Conservation (phyloP, 2,888 invertebrate genomes). For the Rhamphomyia laevipes region DNA sequence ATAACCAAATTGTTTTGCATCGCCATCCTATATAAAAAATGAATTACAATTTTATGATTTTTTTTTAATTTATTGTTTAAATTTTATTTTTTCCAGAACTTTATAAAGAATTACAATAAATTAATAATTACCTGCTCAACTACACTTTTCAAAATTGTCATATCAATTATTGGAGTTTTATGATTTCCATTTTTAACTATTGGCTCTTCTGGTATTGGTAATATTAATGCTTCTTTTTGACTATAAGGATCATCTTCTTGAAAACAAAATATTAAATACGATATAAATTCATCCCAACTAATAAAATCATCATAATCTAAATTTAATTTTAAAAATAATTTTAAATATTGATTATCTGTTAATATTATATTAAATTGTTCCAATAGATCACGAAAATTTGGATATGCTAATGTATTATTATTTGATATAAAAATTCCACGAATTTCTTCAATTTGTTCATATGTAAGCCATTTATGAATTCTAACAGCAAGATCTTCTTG, state of each 20-base stretch:
- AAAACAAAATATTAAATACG: slow-evolving; percentile 62
- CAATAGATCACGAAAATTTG: not conserved
- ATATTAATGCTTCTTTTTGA: slow-evolving; percentile 48
- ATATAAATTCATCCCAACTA: slow-evolving; percentile 65
- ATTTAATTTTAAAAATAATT: not conserved
- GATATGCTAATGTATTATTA: not conserved
- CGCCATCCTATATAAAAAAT: too few relatives aligned
- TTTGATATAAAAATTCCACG: not conserved
- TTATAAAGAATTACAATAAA: too few relatives aligned
- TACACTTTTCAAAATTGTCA: not conserved
- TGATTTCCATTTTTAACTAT: slow-evolving; percentile 52
- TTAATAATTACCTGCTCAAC: too few relatives aligned
- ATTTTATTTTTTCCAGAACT: too few relatives aligned
- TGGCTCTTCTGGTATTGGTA: slow-evolving; percentile 50
- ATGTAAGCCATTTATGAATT: not conserved
- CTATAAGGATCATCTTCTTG: slow-evolving; percentile 51
- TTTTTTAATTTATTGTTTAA: too few relatives aligned
- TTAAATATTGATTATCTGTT: not conserved
- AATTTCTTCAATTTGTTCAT: not conserved
- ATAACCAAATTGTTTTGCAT: slow-evolving; percentile 40
- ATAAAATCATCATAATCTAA: not conserved
- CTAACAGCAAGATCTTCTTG: not conserved
- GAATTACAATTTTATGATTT: too few relatives aligned
- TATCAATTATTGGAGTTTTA: slow-evolving; percentile 39
- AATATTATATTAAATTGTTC: not conserved